Percentiles rank a stretch among this genome's conserved stretches.
phyloP scores from a whole-genome alignment of 2,888 invertebrate genomes.

The Philonicus albiceps region DNA sequence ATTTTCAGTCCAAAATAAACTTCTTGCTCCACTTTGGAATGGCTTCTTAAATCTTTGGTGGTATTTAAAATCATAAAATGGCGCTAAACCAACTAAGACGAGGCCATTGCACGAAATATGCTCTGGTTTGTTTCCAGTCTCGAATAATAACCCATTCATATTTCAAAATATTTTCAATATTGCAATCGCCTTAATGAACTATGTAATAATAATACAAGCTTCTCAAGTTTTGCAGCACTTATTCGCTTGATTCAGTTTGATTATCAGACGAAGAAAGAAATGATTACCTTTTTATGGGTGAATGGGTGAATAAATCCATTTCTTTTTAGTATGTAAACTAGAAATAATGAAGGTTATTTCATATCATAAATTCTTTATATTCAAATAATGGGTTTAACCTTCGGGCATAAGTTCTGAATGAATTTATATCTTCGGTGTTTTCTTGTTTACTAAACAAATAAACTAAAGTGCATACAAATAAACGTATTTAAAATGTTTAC shows the following conservation, averaged over 20 bases:
- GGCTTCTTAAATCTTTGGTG: background rate
- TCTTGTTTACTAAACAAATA: too few species aligned
- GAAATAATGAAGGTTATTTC: background rate
- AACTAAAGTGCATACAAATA: too few species aligned
- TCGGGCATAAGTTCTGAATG: too few species aligned
- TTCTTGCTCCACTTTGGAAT: background rate
- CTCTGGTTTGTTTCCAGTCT: background rate
- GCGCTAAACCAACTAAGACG: background rate
- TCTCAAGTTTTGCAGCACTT: background rate
- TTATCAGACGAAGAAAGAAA: background rate
- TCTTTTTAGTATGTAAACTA: background rate
- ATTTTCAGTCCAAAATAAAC: background rate
- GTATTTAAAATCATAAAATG: background rate
- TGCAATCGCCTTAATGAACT: background rate
- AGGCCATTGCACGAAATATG: background rate
- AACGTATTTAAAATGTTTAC: too few species aligned
- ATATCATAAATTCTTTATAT: too few species aligned
- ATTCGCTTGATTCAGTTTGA: background rate
- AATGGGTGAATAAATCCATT: background rate
- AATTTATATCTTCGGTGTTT: too few species aligned
- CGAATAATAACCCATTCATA: background rate
- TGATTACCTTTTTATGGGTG: background rate
- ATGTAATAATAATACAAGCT: background rate
- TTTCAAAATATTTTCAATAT: background rate
- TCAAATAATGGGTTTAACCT: too few species aligned